Percentiles rank a stretch among this genome's conserved stretches.
Evolutionary conservation across 2,797 vertebrate genomes (phyloP).

Genomic region (Acanthurus tractus): DNA sequence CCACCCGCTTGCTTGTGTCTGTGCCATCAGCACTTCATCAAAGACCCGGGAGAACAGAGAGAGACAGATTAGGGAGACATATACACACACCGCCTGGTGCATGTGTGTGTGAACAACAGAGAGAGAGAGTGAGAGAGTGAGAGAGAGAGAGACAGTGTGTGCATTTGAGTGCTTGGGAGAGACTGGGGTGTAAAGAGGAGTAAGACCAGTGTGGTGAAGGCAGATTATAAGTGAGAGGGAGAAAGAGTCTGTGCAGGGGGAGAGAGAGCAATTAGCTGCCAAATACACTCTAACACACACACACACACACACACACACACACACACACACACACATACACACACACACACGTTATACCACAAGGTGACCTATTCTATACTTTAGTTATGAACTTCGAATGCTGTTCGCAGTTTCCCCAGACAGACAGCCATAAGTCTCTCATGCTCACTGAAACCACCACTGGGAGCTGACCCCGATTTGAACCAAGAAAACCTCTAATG

Average conservation of each 20-base stretch:
- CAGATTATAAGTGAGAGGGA: slow-evolving; percentile 80
- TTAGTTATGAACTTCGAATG: slow-evolving; percentile 51
- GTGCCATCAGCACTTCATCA: slow-evolving; percentile 87
- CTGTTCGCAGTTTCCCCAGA: slow-evolving; percentile 45
- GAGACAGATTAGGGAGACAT: slow-evolving; percentile 80
- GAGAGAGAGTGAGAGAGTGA: slow-evolving; percentile 51
- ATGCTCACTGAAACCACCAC: slow-evolving; percentile 51
- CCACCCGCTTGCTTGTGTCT: slow-evolving; percentile 67
- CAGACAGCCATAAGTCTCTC: slow-evolving; percentile 21
- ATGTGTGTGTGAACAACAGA: slow-evolving; percentile 65
- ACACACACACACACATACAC: too few relatives aligned
- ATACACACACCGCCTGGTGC: slow-evolving; percentile 52
- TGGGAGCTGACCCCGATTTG: slow-evolving; percentile 49
- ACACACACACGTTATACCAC: slow-evolving; percentile 27
- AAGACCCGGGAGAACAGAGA: slow-evolving; percentile 76
- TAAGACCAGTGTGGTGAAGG: slow-evolving; percentile 62
- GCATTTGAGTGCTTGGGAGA: slow-evolving; percentile 38
- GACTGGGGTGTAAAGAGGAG: slow-evolving; percentile 67
- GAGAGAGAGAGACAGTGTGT: slow-evolving; percentile 63
- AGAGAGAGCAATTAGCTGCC: slow-evolving; percentile 70
- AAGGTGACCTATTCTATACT: slow-evolving; percentile 72
- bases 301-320: too few relatives aligned
- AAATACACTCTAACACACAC: slow-evolving; percentile 26
- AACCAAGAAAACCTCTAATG: slow-evolving; percentile 42
- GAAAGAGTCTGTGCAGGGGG: slow-evolving; percentile 69